Evolutionary conservation across 2,113 vertebrate genomes (phyloP).

Genomic region (Salvelinus namaycush): DNA sequence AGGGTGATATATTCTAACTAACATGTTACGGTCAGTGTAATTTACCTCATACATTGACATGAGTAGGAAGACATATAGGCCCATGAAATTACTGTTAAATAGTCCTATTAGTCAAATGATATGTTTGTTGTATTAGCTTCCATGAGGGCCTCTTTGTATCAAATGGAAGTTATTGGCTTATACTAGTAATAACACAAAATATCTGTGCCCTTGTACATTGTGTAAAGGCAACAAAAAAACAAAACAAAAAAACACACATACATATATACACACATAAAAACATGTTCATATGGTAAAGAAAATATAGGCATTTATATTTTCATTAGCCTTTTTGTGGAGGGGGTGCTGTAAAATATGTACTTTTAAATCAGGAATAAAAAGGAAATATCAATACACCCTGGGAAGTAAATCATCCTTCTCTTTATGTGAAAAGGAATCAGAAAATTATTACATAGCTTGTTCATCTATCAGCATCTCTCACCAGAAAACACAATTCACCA

Average conservation of each 20-base stretch:
- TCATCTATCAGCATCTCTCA: conserved; percentile 93
- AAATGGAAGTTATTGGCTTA: neutral
- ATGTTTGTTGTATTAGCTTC: conserved; percentile 30
- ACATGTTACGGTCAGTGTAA: neutral
- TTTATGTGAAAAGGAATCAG: conserved; percentile 84
- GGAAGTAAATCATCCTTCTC: conserved; percentile 74
- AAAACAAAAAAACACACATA: fast-evolving
- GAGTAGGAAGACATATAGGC: neutral
- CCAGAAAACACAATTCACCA: conserved; percentile 94
- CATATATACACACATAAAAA: conserved; percentile 38
- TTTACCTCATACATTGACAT: neutral
- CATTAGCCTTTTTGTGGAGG: conserved; percentile 53
- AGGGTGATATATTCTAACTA: neutral
- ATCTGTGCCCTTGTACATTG: conserved; percentile 12
- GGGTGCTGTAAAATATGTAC: conserved; percentile 14
- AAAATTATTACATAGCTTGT: conserved; percentile 87
- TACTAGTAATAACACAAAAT: neutral
- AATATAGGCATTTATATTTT: conserved; percentile 6
- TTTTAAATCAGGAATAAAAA: conserved; percentile 60
- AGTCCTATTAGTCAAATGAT: conserved; percentile 30
- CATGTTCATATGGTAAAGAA: conserved; percentile 39
- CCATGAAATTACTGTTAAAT: neutral
- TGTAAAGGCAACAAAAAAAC: conserved; percentile 35
- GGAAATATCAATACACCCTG: conserved; percentile 63
- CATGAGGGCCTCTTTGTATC: conserved; percentile 10